Conservation (phyloP, 2,797 vertebrate genomes). For the Characodon lateralis region DNA sequence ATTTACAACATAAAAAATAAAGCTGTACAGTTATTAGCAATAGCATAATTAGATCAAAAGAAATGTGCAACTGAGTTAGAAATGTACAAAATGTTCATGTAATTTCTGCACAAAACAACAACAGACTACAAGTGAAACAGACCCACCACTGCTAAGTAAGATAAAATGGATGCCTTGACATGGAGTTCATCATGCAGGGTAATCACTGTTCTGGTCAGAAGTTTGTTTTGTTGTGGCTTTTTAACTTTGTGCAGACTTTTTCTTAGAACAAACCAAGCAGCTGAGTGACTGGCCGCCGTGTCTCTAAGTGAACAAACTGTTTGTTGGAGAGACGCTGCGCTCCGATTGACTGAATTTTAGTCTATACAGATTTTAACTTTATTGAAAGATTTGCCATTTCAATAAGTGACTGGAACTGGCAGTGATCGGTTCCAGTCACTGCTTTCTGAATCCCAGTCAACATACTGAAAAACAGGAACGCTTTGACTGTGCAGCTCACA, state of each 20-base stretch:
- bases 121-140: too few relatives aligned
- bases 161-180: too few relatives aligned
- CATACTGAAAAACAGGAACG: constrained; percentile 20
- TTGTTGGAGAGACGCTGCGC: constrained; percentile 21
- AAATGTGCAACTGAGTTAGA: too few relatives aligned
- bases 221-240: constrained; percentile 8
- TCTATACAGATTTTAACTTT: constrained; percentile 26
- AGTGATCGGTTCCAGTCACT: constrained; percentile 44
- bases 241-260: constrained; percentile 5
- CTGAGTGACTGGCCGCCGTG: constrained; percentile 11
- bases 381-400: constrained; percentile 36
- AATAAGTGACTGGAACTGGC: constrained; percentile 19
- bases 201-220: constrained; percentile 1
- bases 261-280: constrained; percentile 8
- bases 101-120: too few relatives aligned
- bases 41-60: too few relatives aligned
- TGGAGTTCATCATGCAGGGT: constrained; percentile 3
- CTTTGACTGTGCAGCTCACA: constrained; percentile 40
- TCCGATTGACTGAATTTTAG: constrained; percentile 25
- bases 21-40: too few relatives aligned
- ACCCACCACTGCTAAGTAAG: neutral
- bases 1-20: too few relatives aligned
- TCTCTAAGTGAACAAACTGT: constrained; percentile 13
- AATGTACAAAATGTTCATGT: too few relatives aligned
- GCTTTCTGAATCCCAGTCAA: constrained; percentile 41